Percentiles rank a stretch among this genome's conserved stretches.
phyloP scores from a whole-genome alignment of 2,113 vertebrate genomes.

The Podiceps cristatus region DNA sequence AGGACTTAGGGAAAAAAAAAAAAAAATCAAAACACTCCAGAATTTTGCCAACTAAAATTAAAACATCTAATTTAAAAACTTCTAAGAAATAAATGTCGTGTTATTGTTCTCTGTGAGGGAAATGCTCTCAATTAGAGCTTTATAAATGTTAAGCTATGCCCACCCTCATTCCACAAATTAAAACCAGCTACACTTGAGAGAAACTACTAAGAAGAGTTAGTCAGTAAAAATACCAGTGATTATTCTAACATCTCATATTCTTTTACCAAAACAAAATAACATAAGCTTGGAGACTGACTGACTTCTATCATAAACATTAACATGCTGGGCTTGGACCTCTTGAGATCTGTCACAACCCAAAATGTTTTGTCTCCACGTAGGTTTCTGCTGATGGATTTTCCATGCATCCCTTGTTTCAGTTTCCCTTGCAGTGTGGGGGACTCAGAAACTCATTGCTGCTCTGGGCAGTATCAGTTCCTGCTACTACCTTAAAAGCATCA shows the following conservation, averaged over 20 bases:
- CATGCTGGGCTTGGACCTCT: constrained; percentile 39
- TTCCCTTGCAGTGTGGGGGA: background rate
- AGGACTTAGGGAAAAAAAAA: background rate
- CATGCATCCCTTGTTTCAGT: constrained; percentile 40
- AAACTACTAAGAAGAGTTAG: constrained; percentile 18
- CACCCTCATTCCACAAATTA: constrained; percentile 47
- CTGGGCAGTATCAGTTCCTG: constrained; percentile 55
- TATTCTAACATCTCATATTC: constrained; percentile 57
- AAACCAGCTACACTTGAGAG: constrained; percentile 37
- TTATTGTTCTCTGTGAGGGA: constrained; percentile 14
- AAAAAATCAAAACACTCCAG: background rate
- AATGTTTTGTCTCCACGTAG: constrained; percentile 45
- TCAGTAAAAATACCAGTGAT: constrained; percentile 45
- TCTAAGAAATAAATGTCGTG: constrained; percentile 25
- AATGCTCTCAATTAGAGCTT: constrained; percentile 18
- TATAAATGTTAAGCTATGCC: constrained; percentile 4
- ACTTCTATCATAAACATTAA: constrained; percentile 53
- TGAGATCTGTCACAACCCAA: constrained; percentile 25
- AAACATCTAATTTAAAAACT: constrained; percentile 35
- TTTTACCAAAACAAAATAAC: constrained; percentile 61
- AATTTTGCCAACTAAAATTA: constrained; percentile 17
- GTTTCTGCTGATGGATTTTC: constrained; percentile 63
- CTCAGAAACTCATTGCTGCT: constrained; percentile 38
- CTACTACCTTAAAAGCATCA: constrained; percentile 26
- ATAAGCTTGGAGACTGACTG: constrained; percentile 36